Percentiles rank a stretch among this genome's conserved stretches.
Conservation (phyloP, 2,113 vertebrate species). For the Pagrus major region DNA sequence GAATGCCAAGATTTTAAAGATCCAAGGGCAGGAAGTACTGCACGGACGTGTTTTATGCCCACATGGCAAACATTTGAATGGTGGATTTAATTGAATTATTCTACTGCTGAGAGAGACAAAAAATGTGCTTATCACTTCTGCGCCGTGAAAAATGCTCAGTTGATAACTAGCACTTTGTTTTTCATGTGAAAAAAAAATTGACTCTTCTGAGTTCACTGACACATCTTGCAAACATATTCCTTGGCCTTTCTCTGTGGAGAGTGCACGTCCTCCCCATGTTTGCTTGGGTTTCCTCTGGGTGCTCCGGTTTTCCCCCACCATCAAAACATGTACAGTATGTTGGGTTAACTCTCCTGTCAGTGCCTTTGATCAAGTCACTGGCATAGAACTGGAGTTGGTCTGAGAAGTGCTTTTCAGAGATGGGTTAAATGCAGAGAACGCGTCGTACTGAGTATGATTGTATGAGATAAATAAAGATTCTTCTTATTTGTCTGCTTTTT, state of each 20-base stretch:
- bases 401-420: too few species aligned
- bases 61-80: not conserved
- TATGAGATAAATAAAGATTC: not conserved
- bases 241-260: too few species aligned
- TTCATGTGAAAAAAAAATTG: not conserved
- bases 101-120: not conserved
- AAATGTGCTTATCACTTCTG: not conserved
- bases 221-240: not conserved
- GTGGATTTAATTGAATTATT: not conserved
- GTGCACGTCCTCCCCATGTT: too few species aligned
- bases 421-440: too few species aligned
- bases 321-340: too few species aligned
- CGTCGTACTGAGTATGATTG: too few species aligned
- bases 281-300: too few species aligned
- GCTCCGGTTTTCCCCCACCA: too few species aligned
- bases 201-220: not conserved
- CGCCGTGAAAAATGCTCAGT: not conserved
- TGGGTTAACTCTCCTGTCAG: too few species aligned
- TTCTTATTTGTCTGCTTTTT: not conserved
- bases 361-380: too few species aligned
- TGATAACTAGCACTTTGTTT: not conserved
- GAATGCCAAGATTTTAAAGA: constrained; percentile 10
- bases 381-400: too few species aligned
- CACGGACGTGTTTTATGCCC: constrained; percentile 5
- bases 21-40: not conserved